Evolutionary conservation across 2,888 invertebrate species (phyloP), one percentile per base, ranked within the genome.

Genomic region (Nemurella pictetii): DNA sequence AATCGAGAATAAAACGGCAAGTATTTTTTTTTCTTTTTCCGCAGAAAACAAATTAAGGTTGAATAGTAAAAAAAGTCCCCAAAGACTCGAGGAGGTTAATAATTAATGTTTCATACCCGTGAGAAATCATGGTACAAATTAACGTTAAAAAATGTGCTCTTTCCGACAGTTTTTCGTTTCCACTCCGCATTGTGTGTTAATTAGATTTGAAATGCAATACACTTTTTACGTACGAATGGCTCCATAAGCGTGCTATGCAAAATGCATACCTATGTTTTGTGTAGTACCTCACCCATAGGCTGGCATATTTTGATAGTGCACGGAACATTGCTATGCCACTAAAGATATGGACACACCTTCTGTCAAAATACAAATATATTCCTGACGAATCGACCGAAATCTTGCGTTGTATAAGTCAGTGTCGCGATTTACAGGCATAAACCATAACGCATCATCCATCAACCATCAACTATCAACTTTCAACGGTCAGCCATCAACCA

Each of bases 171-270:
- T 32, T 35, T 35, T 80, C 30, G 32, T 35, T 35, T 32, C 35
- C 35, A 80, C 7, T 75, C 3, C 12, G 26, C 80, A 80, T 80
- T 80, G 80, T 80, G 80, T 80, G 80, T 35, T 35, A 80, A 80
- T 80, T 30, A 80, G 80, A 80, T 80, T 80, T 30, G 30, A 30
- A 32, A 36, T 80, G 80, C 80, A 80, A 80, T 80, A 35, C 80
- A 35, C 32, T 80, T 32, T 80, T 80, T 35, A 80, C 74, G 25
- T 28, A 28, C 9, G 77, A 26, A 78, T 78, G 29, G 55, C 7
- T 15, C 27, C 27, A 1, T 29, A n/a, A 78, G 28, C n/a, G 78
- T 26, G 74, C 74, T 26, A 77, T n/a, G n/a, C 4, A 26, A 12
- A 12, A 35, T 77, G 12, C 77, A 77, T 26, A 28, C 77, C 77